These are phyloP conservation scores for Myopa testacea DNA, from an alignment of 2,888 invertebrate species.

Conservation along the genomic window DNA sequence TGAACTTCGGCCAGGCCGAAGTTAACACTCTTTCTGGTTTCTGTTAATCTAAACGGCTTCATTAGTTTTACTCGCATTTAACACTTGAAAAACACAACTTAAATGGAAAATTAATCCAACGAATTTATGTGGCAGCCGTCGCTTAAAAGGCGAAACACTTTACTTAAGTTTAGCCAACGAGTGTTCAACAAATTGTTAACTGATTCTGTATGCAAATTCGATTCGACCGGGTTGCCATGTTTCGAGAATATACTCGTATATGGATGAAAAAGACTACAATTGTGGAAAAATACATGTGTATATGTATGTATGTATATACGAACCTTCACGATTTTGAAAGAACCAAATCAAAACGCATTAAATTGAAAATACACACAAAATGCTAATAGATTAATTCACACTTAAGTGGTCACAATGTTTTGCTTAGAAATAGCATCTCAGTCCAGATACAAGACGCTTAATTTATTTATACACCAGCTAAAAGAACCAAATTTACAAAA, in stretches of 20 bases:
- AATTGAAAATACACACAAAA: slow-evolving; percentile 12
- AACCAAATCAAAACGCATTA: background rate
- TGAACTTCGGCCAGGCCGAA: no score
- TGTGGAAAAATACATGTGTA: background rate
- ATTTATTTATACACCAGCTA: background rate
- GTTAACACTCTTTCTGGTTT: no score
- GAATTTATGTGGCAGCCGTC: slow-evolving; percentile 12
- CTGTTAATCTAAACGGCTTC: slow-evolving; percentile 8
- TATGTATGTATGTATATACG: background rate
- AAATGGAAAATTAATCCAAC: background rate
- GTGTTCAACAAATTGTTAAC: slow-evolving; percentile 27
- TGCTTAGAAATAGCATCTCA: background rate
- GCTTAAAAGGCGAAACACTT: slow-evolving; percentile 5
- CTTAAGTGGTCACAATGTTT: slow-evolving; percentile 18
- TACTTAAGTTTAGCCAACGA: background rate
- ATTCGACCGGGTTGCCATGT: background rate
- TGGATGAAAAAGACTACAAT: background rate
- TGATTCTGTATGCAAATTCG: slow-evolving; percentile 22
- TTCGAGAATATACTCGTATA: background rate
- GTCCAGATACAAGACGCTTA: background rate
- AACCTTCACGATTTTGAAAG: background rate
- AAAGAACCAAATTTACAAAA: background rate
- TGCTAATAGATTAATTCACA: slow-evolving; percentile 2
- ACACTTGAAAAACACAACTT: background rate
- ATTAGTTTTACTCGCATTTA: background rate